Evolutionary conservation across 2,888 invertebrate genomes (phyloP), one percentile per base, ranked within the genome.

Genomic region (Leucoptera coffeella): DNA sequence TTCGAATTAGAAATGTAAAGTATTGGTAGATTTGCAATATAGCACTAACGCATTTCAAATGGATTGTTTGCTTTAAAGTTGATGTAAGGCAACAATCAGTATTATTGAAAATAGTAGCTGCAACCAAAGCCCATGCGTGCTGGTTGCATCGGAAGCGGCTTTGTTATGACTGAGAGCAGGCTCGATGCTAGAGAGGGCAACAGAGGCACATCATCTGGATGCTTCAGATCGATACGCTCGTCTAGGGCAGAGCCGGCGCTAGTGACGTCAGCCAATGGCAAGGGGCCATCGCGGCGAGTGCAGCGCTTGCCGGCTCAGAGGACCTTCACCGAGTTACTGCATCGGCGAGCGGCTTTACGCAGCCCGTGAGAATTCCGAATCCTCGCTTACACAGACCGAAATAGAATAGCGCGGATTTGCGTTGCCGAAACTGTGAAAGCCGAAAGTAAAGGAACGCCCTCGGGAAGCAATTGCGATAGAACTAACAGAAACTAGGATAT

Each of bases 241-340:
- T 38, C 12, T 11, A 2, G 10, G 43, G 46, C 47, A 55, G 29
- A 14, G 55, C 53, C 53, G 53, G 58, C 56, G 59, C 54, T 58
- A 9, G 17, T 17, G 53, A 54, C 51, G 58, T 53, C 58, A 50
- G 43, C 47, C 45, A 47, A 46, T 49, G 47, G 47, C 50, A 52
- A 45, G 45, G 41, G 52, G 41, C 9, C 17, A 17, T 17, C 9
- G 17, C 50, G 12, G 11, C 26, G 26, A 5, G 26, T 14, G 9
- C 15, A 4, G 21, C 47, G 17, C 6, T 17, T 17, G n/a, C 17
- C 17, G 50, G 50, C 53, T 50, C 49, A 42, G 37, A 41, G 43
- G 64, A 60, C 65, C 69, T 65, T 67, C 64, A 65, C 65, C 67
- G 60, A 67, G 54, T 62, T 65, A 59, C 50, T 55, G 52, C 52